Evolutionary conservation across 2,797 vertebrate genomes (phyloP), one percentile per base, ranked within the genome.

Genomic region (Erpetoichthys calabaricus): DNA sequence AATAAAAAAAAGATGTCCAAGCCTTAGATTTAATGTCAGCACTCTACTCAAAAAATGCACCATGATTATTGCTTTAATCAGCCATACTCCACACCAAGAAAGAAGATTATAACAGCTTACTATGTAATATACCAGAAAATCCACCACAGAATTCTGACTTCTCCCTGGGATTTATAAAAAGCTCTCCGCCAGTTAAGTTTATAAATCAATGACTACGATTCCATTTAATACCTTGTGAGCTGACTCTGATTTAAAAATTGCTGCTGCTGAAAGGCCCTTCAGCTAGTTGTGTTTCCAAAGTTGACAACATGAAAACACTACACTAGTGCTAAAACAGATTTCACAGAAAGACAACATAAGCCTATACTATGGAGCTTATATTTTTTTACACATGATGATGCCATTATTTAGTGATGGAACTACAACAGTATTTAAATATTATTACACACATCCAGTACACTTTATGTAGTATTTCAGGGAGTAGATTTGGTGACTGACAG

Each of bases 181-280:
- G 41, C 53, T 41, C 44, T 54, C 44, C 44, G 53, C 53, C 53
- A 54, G 53, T 51, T 6, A 51, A 51, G 50, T 54, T 54, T 54
- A 54, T 54, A 54, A 54, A 54, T 42, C 53, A 54, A 54, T 54
- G 53, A 7, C 41, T 25, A 54, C 42, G 53, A 42, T 41, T 54
- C 41, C 53, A 54, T 54, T 41, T 54, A 54, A 54, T 25, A 54
- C 53, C 53, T 8, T 41, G 41, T 54, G 6, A 54, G 9, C 41
- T 25, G 53, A 54, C 5, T 54, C 53, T 54, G 53, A 54, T 42
- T n/a, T 41, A 41, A 25, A 42, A 41, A 54, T 43, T 43, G 44
- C 42, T 42, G 44, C 53, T 54, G 53, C 44, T 41, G 44, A 54
- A 7, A 54, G 54, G 41, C 53, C 53, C 53, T 54, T 54, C 54